Evolutionary conservation across 2,113 vertebrate genomes (phyloP).

Genomic region (Callospermophilus lateralis): DNA sequence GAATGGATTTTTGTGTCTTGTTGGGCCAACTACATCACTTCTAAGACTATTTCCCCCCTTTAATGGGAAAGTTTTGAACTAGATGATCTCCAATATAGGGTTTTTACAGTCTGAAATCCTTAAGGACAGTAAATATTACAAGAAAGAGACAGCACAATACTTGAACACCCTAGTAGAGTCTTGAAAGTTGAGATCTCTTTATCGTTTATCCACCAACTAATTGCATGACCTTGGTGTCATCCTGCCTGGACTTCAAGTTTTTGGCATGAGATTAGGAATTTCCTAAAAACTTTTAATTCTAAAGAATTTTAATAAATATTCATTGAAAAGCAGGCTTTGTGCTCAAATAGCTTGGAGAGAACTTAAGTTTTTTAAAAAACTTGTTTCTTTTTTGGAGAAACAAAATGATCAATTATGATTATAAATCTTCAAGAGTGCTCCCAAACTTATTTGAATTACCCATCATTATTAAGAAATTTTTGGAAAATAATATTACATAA

Average conservation of each 20-base stretch:
- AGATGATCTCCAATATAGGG: neutral
- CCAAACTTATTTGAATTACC: neutral
- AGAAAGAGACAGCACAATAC: neutral
- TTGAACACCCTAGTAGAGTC: neutral
- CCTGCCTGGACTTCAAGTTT: neutral
- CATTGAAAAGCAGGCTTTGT: neutral
- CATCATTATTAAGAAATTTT: neutral
- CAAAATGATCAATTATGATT: neutral
- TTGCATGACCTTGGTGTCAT: neutral
- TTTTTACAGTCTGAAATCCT: neutral
- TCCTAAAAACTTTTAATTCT: neutral
- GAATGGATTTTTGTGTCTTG: neutral
- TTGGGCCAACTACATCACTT: neutral
- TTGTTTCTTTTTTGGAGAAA: neutral
- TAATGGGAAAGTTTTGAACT: neutral
- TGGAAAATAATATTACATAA: neutral
- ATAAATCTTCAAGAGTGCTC: neutral
- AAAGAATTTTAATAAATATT: slow-evolving; percentile 49
- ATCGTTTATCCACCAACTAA: neutral
- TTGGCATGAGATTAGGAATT: neutral
- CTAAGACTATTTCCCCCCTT: neutral
- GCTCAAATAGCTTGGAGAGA: slow-evolving; percentile 39
- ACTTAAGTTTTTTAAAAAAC: neutral
- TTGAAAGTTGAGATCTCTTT: neutral
- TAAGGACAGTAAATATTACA: neutral